phyloP scores from a whole-genome alignment of 2,113 vertebrate species.

The Neodontobutis hainanensis region DNA sequence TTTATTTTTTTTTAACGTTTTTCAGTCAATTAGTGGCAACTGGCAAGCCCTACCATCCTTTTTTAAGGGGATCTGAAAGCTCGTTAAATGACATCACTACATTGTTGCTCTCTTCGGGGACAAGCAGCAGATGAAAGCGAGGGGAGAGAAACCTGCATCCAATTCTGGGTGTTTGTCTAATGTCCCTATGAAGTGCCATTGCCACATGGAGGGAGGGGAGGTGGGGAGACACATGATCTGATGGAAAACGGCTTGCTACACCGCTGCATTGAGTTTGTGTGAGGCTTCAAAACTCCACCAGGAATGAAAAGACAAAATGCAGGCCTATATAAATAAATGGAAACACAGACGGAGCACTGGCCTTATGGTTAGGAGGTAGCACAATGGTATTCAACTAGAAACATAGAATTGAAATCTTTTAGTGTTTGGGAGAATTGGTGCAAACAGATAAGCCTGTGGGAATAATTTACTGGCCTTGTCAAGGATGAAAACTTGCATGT shows the following conservation, averaged over 20 bases:
- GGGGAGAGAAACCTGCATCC: constrained; percentile 71
- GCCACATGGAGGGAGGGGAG: constrained; percentile 66
- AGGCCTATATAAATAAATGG: constrained; percentile 10
- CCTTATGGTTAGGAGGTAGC: constrained; percentile 9
- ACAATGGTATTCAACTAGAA: constrained; percentile 13
- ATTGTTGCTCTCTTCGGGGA: constrained; percentile 73
- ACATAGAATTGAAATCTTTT: constrained; percentile 7
- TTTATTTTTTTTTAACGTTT: too few relatives aligned
- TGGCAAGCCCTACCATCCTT: constrained; percentile 64
- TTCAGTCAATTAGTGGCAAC: constrained; percentile 75
- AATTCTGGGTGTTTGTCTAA: constrained; percentile 78
- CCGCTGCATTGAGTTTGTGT: constrained; percentile 35
- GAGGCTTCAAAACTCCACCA: constrained; percentile 17
- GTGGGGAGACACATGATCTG: constrained; percentile 57
- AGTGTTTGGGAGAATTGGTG: constrained; percentile 22
- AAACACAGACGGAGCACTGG: constrained; percentile 18
- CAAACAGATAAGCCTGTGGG: constrained; percentile 9
- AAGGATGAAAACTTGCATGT: constrained; percentile 2
- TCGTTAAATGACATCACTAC: constrained; percentile 77
- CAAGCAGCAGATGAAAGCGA: constrained; percentile 75
- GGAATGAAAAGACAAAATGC: constrained; percentile 29
- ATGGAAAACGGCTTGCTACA: constrained; percentile 71
- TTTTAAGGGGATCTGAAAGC: constrained; percentile 67
- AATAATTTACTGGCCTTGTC: constrained; percentile 12
- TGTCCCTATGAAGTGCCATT: constrained; percentile 72